A percentile compares a stretch with the other conserved stretches of the same genome.
Evolutionary conservation across 2,888 invertebrate genomes (phyloP).

Genomic region (Thecophora atra): DNA sequence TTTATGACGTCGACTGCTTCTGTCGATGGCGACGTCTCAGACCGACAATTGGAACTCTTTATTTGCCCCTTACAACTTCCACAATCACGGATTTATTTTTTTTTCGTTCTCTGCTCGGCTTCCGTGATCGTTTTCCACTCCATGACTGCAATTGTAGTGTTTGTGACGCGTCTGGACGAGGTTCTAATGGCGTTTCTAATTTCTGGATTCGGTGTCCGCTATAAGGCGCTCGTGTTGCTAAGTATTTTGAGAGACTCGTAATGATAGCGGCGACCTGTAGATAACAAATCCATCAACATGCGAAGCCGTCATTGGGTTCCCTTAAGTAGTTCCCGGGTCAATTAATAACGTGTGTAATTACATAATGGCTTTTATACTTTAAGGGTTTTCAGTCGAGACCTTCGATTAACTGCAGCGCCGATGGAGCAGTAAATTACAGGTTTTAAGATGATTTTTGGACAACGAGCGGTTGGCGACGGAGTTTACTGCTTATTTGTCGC

Average conservation of each 20-base stretch:
- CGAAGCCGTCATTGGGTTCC: not conserved
- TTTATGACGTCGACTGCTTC: conserved; percentile 13
- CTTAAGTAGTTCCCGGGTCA: conserved; percentile 34
- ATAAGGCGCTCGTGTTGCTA: conserved; percentile 49
- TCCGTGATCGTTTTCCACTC: conserved; percentile 17
- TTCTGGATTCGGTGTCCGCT: conserved; percentile 35
- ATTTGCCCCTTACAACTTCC: not conserved
- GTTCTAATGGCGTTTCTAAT: conserved; percentile 54
- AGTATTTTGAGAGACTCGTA: conserved; percentile 36
- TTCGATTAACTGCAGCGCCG: not conserved
- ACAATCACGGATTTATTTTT: conserved; percentile 17
- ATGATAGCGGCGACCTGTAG: conserved; percentile 10
- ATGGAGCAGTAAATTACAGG: conserved; percentile 24
- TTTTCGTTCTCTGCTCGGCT: not conserved
- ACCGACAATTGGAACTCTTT: conserved; percentile 7
- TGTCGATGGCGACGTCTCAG: conserved; percentile 9
- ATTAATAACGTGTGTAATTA: conserved; percentile 43
- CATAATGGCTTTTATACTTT: conserved; percentile 35
- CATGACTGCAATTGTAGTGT: conserved; percentile 48
- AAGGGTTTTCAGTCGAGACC: conserved; percentile 2
- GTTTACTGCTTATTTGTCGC: conserved; percentile 27
- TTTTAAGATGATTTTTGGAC: not conserved
- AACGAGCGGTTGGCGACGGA: not conserved
- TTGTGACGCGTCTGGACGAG: conserved; percentile 58
- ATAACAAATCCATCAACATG: conserved; percentile 35